Evolutionary conservation across 2,797 vertebrate genomes (phyloP).

Genomic region (Acropternis orthonyx): DNA sequence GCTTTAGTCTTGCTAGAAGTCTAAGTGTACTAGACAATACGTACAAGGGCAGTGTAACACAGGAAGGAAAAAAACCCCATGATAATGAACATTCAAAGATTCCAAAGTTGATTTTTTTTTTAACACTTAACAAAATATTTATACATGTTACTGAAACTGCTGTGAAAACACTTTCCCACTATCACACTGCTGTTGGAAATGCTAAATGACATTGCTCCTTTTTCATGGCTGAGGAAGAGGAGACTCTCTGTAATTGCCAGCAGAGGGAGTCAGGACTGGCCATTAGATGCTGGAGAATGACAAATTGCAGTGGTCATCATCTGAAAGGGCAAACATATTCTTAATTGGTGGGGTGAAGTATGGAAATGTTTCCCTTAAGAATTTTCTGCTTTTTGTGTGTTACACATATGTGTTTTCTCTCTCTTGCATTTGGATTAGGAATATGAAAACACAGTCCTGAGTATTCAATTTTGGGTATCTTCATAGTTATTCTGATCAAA

Average conservation of each 20-base stretch:
- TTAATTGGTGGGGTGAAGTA: not conserved
- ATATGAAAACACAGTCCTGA: not conserved
- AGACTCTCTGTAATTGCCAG: not conserved
- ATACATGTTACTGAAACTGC: not conserved
- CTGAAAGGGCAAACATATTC: not conserved
- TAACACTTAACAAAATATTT: not conserved
- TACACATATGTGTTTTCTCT: not conserved
- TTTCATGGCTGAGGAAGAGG: not conserved
- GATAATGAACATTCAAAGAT: not conserved
- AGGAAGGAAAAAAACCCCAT: not conserved
- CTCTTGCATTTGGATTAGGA: not conserved
- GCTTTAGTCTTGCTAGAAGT: not conserved
- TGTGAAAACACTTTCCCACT: not conserved
- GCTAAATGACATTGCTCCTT: not conserved
- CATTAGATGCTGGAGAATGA: not conserved
- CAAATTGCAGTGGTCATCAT: not conserved
- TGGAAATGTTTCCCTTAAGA: not conserved
- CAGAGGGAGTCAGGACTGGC: conserved; percentile 15
- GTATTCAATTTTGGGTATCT: not conserved
- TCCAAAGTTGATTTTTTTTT: not conserved
- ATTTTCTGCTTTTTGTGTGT: not conserved
- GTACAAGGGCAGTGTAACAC: not conserved
- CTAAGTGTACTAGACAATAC: not conserved
- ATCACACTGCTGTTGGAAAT: not conserved
- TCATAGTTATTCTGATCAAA: not conserved